Evolutionary conservation across 1,140 invertebrate species (phyloP).

Genomic region (Homarus americanus): DNA sequence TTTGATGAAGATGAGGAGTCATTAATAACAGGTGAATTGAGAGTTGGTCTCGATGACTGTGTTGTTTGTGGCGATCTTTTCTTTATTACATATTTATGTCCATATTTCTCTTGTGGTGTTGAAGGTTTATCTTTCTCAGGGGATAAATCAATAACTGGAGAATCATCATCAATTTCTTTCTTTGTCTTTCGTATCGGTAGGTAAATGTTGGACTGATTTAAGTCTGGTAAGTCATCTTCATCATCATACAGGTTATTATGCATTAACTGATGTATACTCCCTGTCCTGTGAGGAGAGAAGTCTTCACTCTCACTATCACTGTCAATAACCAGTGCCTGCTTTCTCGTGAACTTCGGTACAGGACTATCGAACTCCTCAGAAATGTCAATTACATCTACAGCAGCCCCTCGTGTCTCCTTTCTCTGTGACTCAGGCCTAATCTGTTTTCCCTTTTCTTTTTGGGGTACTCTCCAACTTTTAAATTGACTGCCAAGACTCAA

Average conservation of each 20-base stretch:
- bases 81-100: conserved; percentile 45
- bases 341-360: background rate
- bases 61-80: background rate
- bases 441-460: background rate
- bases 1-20: background rate
- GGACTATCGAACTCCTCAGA: background rate
- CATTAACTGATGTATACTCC: background rate
- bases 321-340: background rate
- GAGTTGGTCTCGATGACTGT: background rate
- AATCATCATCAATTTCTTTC: background rate
- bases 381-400: background rate
- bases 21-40: no score
- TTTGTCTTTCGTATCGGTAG: background rate
- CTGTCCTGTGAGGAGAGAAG: conserved; percentile 1
- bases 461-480: background rate
- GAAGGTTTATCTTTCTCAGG: conserved; percentile 1
- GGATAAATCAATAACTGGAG: background rate
- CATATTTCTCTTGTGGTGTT: conserved; percentile 42
- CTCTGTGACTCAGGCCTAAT: background rate
- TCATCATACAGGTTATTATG: background rate
- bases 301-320: conserved; percentile 57
- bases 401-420: background rate
- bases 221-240: background rate
- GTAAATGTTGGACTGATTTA: background rate
- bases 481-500: background rate